These are phyloP conservation scores for Sycobia sp. DNA, from an alignment of 1,140 invertebrate genomes.

Conservation along the genomic window DNA sequence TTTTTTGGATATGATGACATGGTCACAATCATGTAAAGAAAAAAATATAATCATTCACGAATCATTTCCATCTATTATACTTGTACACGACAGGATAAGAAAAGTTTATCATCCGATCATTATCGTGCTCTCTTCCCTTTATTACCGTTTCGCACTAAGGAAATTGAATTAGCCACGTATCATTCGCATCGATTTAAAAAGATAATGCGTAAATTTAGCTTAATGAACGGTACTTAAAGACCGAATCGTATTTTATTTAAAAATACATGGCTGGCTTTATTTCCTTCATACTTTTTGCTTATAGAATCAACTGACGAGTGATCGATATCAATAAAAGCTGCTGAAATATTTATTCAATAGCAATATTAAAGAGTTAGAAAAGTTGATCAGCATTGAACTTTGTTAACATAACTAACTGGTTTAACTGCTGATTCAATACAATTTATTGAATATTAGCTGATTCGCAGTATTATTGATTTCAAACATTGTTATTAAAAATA, in stretches of 20 bases:
- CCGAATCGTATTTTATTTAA: neutral
- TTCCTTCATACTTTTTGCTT: slow-evolving; percentile 29
- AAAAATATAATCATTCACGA: slow-evolving; percentile 14
- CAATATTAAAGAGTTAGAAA: too few relatives aligned
- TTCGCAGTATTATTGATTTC: too few relatives aligned
- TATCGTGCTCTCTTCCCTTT: slow-evolving; percentile 1
- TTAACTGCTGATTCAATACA: too few relatives aligned
- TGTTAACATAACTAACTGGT: too few relatives aligned
- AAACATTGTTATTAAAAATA: too few relatives aligned
- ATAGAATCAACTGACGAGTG: slow-evolving; percentile 16
- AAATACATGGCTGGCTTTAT: slow-evolving; percentile 29
- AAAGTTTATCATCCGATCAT: slow-evolving; percentile 31
- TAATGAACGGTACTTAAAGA: neutral
- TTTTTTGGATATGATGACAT: slow-evolving; percentile 10
- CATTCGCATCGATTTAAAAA: neutral
- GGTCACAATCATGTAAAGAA: neutral
- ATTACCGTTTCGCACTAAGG: slow-evolving; percentile 20
- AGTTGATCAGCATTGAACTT: too few relatives aligned
- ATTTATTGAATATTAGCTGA: too few relatives aligned
- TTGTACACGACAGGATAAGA: slow-evolving; percentile 30
- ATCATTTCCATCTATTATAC: slow-evolving; percentile 15
- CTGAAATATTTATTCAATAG: too few relatives aligned
- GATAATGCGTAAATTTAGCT: neutral
- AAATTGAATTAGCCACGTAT: slow-evolving; percentile 31
- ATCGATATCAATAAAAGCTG: too few relatives aligned